Percentiles rank a stretch among this genome's conserved stretches.
These are phyloP conservation scores for Zaprionus capensis DNA, from an alignment of 1,140 invertebrate genomes.

Conservation along the genomic window DNA sequence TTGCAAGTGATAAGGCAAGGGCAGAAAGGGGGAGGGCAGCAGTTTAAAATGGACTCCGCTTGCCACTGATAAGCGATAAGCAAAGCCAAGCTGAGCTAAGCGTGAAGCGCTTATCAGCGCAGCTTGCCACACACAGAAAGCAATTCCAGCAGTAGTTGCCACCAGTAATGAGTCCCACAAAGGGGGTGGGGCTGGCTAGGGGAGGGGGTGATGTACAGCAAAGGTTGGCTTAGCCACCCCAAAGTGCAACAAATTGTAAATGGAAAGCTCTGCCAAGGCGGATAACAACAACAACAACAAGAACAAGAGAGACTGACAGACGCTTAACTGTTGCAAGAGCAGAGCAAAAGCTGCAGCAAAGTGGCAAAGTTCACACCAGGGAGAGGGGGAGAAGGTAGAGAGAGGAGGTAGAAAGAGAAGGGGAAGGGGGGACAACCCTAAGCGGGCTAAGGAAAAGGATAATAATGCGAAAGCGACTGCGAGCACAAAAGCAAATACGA, in stretches of 20 bases:
- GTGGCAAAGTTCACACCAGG: conserved; percentile 78
- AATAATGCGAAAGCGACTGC: conserved; percentile 58
- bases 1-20: conserved; percentile 52
- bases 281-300: conserved; percentile 57
- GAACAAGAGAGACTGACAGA: conserved; percentile 16
- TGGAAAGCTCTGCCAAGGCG: conserved; percentile 29
- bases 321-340: conserved; percentile 32
- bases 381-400: not conserved
- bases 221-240: conserved; percentile 48
- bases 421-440: not conserved
- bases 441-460: conserved; percentile 50
- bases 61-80: conserved; percentile 47
- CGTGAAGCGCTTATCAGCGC: conserved; percentile 60
- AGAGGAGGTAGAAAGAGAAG: not conserved
- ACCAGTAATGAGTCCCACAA: conserved; percentile 18
- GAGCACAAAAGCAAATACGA: conserved; percentile 65
- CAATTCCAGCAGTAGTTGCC: no score
- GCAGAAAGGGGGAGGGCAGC: not conserved
- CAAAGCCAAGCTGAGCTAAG: conserved; percentile 43
- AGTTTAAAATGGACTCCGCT: conserved; percentile 15
- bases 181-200: not conserved
- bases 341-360: conserved; percentile 49
- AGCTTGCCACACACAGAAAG: not conserved
- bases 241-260: conserved; percentile 61
- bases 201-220: not conserved